Base-by-base conservation (phyloP, 1,140 invertebrate genomes). In the Aradophagus sp. region DNA sequence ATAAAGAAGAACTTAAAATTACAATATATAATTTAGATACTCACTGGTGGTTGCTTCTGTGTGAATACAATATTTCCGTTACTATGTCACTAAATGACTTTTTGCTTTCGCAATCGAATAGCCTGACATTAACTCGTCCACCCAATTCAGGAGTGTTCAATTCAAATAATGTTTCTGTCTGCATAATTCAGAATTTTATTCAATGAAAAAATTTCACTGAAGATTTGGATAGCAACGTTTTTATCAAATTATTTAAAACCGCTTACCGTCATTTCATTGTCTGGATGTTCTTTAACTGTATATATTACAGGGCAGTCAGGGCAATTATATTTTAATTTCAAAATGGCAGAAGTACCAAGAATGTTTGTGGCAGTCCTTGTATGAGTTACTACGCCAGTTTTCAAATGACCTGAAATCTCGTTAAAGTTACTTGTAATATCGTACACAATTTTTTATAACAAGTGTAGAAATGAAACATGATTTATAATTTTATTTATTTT, bases 31-130 rank as follows among this genome's bases (percentile, higher is more conserved):
- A n/a, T n/a, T n/a, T n/a, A n/a, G 7, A 23, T 17, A 47, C 79
- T 78, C 65, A 87, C 86, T 82, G 79, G 73, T 85, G 83, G 72
- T 87, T 88, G 62, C 85, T 86, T 73, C 79, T 82, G 53, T 87
- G 86, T 1, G 83, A 82, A 13, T 81, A 78, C 32, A 86, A 78
- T 15, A 87, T 78, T 55, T 86, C 85, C 17, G 75, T 78, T 45
- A 84, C 70, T 35, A 86, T 73, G 56, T 84, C 78, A 26, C 83
- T 72, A 6, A 77, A 76, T 5, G 77, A 78, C 14, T 82, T 73
- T 32, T 71, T 67, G 27, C 73, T 80, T 45, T 86, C 83, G 53
- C 87, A 87, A 55, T 87, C 84, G 45, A 87, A 87, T 1, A 87
- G 62, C 44, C 84, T 82, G 0, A 84, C 61, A 15, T 81, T 75